These are phyloP conservation scores for Palythoa heliodiscus DNA, from an alignment of 92 coral and sea anemone genomes.

Conservation along the genomic window DNA sequence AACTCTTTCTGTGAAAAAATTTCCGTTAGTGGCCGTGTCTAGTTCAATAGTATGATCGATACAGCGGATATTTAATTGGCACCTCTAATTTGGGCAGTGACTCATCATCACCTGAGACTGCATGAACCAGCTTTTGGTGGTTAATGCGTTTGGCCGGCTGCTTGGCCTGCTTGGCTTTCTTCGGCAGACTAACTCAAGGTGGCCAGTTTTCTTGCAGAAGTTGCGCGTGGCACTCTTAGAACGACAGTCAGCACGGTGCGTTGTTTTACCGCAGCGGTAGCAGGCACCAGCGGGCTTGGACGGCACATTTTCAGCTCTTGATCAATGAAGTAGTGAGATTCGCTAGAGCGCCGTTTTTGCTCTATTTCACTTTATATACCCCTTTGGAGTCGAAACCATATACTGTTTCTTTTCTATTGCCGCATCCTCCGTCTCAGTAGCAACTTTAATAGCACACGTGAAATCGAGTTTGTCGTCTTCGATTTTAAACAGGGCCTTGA, in stretches of 20 bases:
- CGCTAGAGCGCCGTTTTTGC: neutral
- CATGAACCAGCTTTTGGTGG: neutral
- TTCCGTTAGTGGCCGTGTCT: too few species aligned
- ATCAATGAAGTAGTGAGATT: too few species aligned
- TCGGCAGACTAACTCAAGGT: constrained; percentile 11
- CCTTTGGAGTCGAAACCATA: neutral
- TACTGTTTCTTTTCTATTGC: neutral
- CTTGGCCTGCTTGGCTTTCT: constrained; percentile 1
- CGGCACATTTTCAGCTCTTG: too few species aligned
- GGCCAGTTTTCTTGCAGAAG: neutral
- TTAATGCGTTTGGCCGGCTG: neutral
- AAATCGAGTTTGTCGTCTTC: too few species aligned
- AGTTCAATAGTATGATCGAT: too few species aligned
- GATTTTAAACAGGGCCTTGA: neutral
- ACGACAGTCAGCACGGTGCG: constrained; percentile 1
- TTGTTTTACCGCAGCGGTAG: neutral
- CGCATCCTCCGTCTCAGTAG: too few species aligned
- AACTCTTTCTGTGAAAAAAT: too few species aligned
- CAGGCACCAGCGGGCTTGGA: neutral
- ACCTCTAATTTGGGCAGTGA: too few species aligned
- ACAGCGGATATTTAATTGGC: too few species aligned
- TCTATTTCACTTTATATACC: neutral
- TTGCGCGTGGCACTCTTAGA: neutral
- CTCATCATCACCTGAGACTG: too few species aligned
- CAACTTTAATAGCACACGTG: too few species aligned